Evolutionary conservation across 2,888 invertebrate species (phyloP), one percentile per base, ranked within the genome.

Genomic region (Scaeva pyrastri): DNA sequence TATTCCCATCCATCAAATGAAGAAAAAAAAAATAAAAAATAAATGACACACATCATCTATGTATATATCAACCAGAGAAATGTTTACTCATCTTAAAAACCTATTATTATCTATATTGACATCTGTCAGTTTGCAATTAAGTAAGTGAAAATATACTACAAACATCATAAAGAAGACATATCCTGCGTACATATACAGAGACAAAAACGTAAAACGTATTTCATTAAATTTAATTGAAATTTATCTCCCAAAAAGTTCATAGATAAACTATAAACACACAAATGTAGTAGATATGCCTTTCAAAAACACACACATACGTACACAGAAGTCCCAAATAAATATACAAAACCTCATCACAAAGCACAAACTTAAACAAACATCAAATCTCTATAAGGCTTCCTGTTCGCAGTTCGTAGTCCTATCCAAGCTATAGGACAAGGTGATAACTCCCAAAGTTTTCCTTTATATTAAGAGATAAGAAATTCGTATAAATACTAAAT

Each of bases 161-260:
- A 56, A 31, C 71, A 55, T 55, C 16, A 36, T 58, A 48, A 43
- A 62, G 55, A 8, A 56, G 21, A 5, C 41, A 56, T n/a, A 55
- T 4, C n/a, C 31, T 16, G 48, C 2, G 19, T n/a, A 19, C 6
- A 48, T 8, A 45, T 2, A 45, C 26, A 68, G 41, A 26, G 55
- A 60, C 76, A 66, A 62, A n/a, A 71, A 64, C 73, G 12, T 66
- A 56, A 68, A 66, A 73, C 76, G 82, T 78, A 74, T 86, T 86
- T 86, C 86, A 86, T 86, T 86, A 82, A 74, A 77, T 78, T 86
- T 86, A 86, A 86, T 86, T 86, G 86, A 86, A 86, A 86, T 86
- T 86, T 86, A 86, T 77, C 77, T 82, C 68, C 78, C 74, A 50
- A 74, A 86, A 77, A 73, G 60, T 52, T 68, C 68, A 66, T 36